phyloP scores from a whole-genome alignment of 1,140 invertebrate genomes.

The Meloidogyne chitwoodi region DNA sequence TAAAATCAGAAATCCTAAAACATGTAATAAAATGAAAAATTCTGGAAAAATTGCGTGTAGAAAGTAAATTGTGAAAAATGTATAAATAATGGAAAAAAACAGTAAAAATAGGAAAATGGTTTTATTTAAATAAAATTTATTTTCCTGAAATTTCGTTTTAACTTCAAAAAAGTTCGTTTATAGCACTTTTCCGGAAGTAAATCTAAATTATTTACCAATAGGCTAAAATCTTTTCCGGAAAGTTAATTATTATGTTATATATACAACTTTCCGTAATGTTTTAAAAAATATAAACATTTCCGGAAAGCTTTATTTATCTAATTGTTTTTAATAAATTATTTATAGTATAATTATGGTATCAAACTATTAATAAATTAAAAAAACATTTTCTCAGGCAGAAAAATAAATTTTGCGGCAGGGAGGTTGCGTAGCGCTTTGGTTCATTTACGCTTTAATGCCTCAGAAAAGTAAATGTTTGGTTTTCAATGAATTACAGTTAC shows the following conservation, averaged over 20 bases:
- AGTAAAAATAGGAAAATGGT: no score
- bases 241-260: no score
- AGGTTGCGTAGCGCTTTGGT: neutral
- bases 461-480: neutral
- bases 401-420: neutral
- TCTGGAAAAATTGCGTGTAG: neutral
- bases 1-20: neutral
- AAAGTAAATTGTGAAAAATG: neutral
- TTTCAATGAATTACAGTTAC: neutral
- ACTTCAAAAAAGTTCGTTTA: no score
- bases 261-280: no score
- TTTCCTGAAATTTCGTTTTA: no score
- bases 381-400: neutral
- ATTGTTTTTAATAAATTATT: neutral
- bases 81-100: neutral
- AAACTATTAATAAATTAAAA: neutral
- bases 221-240: no score
- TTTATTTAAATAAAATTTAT: no score
- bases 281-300: no score
- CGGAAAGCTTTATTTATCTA: no score
- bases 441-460: neutral
- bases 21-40: neutral
- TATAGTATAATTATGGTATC: neutral
- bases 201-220: no score
- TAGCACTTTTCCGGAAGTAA: no score